Conservation (phyloP, 2,888 invertebrate genomes). For the Eupithecia subumbrata region DNA sequence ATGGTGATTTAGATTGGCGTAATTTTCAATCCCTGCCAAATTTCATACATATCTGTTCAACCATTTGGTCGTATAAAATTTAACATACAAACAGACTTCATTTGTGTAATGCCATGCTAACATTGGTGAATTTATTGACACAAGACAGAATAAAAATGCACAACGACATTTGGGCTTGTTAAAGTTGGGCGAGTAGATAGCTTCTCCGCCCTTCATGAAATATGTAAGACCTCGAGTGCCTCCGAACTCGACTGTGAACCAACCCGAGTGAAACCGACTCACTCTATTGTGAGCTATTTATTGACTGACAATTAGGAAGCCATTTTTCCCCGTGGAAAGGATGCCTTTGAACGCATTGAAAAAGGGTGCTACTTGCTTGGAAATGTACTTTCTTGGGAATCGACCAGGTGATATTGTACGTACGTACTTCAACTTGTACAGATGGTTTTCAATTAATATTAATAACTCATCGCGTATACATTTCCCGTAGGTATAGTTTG, state of each 20-base stretch:
- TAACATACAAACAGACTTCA: neutral
- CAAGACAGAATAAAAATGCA: neutral
- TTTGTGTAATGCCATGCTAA: neutral
- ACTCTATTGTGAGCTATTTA: constrained; percentile 48
- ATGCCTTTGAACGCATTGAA: neutral
- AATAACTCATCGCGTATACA: neutral
- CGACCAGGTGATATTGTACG: neutral
- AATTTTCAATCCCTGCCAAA: neutral
- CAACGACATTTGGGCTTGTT: neutral
- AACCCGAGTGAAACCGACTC: constrained; percentile 13
- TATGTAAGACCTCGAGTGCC: constrained; percentile 35
- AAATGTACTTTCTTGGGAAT: constrained; percentile 39
- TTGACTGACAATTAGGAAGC: constrained; percentile 45
- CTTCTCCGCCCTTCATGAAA: constrained; percentile 41
- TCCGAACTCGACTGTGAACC: constrained; percentile 39
- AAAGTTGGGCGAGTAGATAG: constrained; percentile 3
- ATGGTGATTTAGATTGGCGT: neutral
- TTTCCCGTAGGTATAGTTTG: neutral
- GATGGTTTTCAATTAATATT: neutral
- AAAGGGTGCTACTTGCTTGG: constrained; percentile 28
- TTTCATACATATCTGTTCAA: neutral
- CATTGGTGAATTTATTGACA: neutral
- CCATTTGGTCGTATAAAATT: neutral
- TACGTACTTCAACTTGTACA: neutral
- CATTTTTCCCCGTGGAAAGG: constrained; percentile 34